These are phyloP conservation scores for Nilaparvata lugens DNA, from an alignment of 1,140 invertebrate genomes.

Conservation along the genomic window DNA sequence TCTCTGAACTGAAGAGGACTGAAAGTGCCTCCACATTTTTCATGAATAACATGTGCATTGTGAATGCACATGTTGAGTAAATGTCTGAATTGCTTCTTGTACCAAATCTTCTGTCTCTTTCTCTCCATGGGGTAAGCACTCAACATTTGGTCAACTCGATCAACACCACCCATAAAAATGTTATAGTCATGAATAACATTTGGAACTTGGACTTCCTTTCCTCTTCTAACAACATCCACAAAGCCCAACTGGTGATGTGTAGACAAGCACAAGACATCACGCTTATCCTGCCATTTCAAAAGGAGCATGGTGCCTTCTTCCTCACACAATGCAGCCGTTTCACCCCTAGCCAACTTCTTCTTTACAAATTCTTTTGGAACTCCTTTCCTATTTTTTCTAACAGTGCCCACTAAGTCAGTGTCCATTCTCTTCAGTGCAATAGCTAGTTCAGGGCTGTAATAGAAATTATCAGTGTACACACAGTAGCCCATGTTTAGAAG, in stretches of 20 bases:
- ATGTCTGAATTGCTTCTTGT: too few species aligned
- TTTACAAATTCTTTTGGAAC: too few species aligned
- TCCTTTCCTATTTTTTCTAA: background rate
- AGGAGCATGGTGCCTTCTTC: background rate
- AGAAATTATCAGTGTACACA: too few species aligned
- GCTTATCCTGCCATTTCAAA: too few species aligned
- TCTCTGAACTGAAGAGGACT: too few species aligned
- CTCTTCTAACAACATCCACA: background rate
- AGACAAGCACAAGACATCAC: background rate
- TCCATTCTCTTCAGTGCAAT: background rate
- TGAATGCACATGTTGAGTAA: too few species aligned
- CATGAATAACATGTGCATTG: too few species aligned
- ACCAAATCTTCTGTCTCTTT: too few species aligned
- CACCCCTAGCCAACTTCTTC: background rate
- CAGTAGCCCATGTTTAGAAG: background rate
- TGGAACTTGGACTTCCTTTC: background rate
- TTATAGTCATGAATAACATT: background rate
- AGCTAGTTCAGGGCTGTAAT: background rate
- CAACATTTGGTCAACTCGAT: too few species aligned
- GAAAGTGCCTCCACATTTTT: too few species aligned
- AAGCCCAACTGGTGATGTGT: background rate
- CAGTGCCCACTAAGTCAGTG: background rate
- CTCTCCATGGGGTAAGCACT: too few species aligned
- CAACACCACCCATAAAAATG: background rate
- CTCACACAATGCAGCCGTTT: background rate